These are phyloP conservation scores for Geotria australis DNA, from an alignment of 2,797 vertebrate species.

Conservation along the genomic window DNA sequence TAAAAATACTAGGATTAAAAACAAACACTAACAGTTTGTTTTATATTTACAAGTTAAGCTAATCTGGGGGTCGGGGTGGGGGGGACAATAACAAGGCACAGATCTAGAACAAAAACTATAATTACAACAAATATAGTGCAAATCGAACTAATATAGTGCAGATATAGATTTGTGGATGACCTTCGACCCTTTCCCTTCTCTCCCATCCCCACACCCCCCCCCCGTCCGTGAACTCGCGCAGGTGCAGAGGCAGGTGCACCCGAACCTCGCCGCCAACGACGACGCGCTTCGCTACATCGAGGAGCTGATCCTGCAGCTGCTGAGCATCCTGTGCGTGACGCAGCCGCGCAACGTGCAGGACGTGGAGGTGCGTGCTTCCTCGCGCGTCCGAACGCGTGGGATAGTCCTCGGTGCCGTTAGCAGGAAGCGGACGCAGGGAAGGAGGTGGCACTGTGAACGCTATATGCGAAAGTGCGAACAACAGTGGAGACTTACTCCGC, in stretches of 20 bases:
- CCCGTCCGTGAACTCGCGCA: slow-evolving; percentile 8
- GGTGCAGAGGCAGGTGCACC: slow-evolving; percentile 93
- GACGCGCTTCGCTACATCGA: slow-evolving; percentile 87
- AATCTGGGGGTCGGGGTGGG: too few species aligned
- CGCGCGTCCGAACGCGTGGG: slow-evolving; percentile 3
- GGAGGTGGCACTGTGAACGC: background rate
- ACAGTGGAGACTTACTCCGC: background rate
- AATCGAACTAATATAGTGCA: too few species aligned
- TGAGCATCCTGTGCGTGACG: slow-evolving; percentile 78
- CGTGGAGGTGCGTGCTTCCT: slow-evolving; percentile 33
- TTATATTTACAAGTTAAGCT: too few species aligned
- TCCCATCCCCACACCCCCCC: too few species aligned
- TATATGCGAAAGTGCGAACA: background rate
- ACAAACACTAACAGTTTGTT: too few species aligned
- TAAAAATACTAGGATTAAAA: too few species aligned
- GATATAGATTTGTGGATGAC: too few species aligned
- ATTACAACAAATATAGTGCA: too few species aligned
- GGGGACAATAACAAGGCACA: too few species aligned
- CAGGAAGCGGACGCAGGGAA: background rate
- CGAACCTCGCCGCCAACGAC: slow-evolving; percentile 65
- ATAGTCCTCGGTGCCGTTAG: background rate
- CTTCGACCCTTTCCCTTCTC: too few species aligned
- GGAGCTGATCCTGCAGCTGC: slow-evolving; percentile 82
- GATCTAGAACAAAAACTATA: too few species aligned
- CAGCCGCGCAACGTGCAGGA: slow-evolving; percentile 76